Base-by-base conservation (phyloP, 2,888 invertebrate genomes). In the Nomada lathburiana region DNA sequence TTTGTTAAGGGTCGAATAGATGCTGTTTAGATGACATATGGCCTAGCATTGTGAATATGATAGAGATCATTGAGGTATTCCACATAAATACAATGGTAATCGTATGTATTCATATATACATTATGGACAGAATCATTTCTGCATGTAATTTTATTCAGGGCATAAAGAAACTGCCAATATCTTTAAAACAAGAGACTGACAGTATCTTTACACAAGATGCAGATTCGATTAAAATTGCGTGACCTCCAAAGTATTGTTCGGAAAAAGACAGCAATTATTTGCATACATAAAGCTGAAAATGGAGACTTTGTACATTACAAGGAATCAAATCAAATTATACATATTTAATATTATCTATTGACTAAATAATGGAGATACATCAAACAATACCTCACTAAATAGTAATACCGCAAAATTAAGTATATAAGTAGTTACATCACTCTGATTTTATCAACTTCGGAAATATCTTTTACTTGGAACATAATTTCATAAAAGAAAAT, bases 121-220 rank as follows among this genome's bases (percentile, higher is more conserved):
- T 13, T 42, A 18, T 44, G 50, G 62, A 42, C 29, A 74, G 65
- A 74, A 52, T 23, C 73, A 81, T 76, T 83, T 85, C 76, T 79
- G 84, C 84, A 82, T 85, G 86, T 79, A 83, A 83, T 86, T 87
- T 86, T 79, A 89, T 89, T 88, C 88, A 86, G 88, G 89, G 86
- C 87, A 86, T 86, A 88, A 88, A 87, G 83, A 90, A 91, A 91
- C 91, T 92, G 92, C 92, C 92, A 90, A 89, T 91, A 90, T 88
- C 89, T 90, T 89, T 85, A 88, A 91, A 82, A 88, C 82, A 87
- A 91, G 92, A 92, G 92, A 92, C 92, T 92, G 92, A 92, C 89
- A 89, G 88, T 90, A 87, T 89, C 86, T 88, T 89, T 80, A 88
- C 81, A 85, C 83, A 88, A 86, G 82, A 86, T 80, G 86, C 86